phyloP scores from a whole-genome alignment of 2,888 invertebrate genomes.

The Dynastes hyllus region DNA sequence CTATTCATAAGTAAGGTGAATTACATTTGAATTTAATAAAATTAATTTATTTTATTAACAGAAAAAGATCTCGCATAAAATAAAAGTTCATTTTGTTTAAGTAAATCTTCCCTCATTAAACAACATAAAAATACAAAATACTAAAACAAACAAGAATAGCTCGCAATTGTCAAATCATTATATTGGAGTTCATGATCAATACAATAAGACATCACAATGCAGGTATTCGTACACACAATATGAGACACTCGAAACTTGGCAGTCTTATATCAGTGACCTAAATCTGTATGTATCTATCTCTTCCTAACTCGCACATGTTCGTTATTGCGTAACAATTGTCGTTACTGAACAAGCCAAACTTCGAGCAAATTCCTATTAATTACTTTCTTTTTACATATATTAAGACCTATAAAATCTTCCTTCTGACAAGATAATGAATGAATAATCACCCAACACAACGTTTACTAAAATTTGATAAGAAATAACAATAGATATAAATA shows the following conservation, averaged over 20 bases:
- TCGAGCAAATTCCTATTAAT: not conserved
- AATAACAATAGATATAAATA: too few species aligned
- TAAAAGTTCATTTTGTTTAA: too few species aligned
- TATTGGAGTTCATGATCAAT: slow-evolving; percentile 46
- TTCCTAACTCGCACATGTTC: slow-evolving; percentile 33
- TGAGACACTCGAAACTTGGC: slow-evolving; percentile 53
- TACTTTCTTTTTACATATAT: not conserved
- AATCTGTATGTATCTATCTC: slow-evolving; percentile 52
- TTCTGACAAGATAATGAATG: too few species aligned
- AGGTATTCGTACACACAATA: slow-evolving; percentile 39
- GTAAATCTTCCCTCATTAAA: too few species aligned
- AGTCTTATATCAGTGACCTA: slow-evolving; percentile 56
- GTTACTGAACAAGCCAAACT: slow-evolving; percentile 32
- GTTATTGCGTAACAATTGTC: slow-evolving; percentile 46
- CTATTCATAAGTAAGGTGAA: too few species aligned
- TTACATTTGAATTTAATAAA: too few species aligned
- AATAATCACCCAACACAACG: too few species aligned
- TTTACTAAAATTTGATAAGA: too few species aligned
- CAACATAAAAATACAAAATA: too few species aligned
- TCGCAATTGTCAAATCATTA: slow-evolving; percentile 26
- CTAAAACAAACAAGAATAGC: slow-evolving; percentile 1
- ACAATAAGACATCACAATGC: slow-evolving; percentile 50
- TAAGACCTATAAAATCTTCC: too few species aligned
- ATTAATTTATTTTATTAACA: too few species aligned
- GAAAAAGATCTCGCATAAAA: too few species aligned